Evolutionary conservation across 2,888 invertebrate species (phyloP), one percentile per base, ranked within the genome.

Genomic region (Andricus curvator): DNA sequence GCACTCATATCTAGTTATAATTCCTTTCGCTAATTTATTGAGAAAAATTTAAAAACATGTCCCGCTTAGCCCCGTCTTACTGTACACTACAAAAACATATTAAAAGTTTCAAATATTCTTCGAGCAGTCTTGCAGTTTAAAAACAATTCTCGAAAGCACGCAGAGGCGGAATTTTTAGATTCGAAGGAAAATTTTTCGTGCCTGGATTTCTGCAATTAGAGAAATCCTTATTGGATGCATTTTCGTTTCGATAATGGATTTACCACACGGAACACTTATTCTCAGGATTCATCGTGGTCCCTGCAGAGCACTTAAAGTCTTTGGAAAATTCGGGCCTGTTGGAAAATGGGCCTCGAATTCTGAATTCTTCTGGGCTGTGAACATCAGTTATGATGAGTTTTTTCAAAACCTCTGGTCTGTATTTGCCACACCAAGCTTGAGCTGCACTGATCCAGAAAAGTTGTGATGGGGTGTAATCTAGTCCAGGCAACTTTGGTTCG

Each of bases 331-430:
- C 48, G 17, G 48, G 48, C 48, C 48, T 48, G 48, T 48, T 48
- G 17, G 48, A 17, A 5, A 48, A 48, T 48, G 17, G 5, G 6
- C 48, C 48, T 48, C 1, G 17, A 5, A 48, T 5, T 48, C 48
- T 48, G 90, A 94, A 95, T 85, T 91, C 91, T 82, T 95, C 95
- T 0, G 96, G 96, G 33, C 96, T 95, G 91, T 96, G 96, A 85
- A 94, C 95, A 48, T 97, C 97, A 0, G 97, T 97, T 67, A 96
- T 95, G 88, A 98, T 96, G 84, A 96, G 94, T 88, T 97, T 93
- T 91, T 96, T 96, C 82, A 97, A 94, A 33, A 96, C 95, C 91
- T 97, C 94, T 88, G 95, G 95, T 60, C 87, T 84, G 86, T 93
- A 93, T 80, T 93, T 93, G 78, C 93, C 92, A 89, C 95, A 96